phyloP scores from a whole-genome alignment of 2,113 vertebrate genomes.

The Zeus faber region DNA sequence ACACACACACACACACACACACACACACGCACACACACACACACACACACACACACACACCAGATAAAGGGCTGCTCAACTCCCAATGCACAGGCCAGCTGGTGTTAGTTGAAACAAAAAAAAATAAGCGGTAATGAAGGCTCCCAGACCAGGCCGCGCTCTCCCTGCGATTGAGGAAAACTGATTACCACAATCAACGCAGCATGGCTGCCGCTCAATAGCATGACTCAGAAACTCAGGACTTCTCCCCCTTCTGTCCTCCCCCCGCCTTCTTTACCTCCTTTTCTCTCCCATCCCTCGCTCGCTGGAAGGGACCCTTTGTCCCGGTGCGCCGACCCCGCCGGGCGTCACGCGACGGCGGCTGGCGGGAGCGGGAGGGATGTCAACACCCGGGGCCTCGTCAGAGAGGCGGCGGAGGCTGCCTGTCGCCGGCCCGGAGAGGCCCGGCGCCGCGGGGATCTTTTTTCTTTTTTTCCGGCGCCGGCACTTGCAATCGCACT shows the following conservation, averaged over 20 bases:
- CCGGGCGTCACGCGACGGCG: too few relatives aligned
- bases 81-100: constrained; percentile 43
- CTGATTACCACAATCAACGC: constrained; percentile 57
- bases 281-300: too few relatives aligned
- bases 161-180: constrained; percentile 49
- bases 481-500: constrained; percentile 10
- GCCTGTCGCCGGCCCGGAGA: too few relatives aligned
- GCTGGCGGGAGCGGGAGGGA: too few relatives aligned
- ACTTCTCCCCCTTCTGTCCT: background rate
- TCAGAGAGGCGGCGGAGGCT: too few relatives aligned
- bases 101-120: constrained; percentile 45
- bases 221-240: constrained; percentile 65
- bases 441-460: too few relatives aligned
- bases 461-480: constrained; percentile 10
- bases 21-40: constrained; percentile 9
- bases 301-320: too few relatives aligned
- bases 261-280: too few relatives aligned
- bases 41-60: constrained; percentile 7
- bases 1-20: constrained; percentile 1
- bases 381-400: too few relatives aligned
- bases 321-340: too few relatives aligned
- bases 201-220: constrained; percentile 61
- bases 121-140: constrained; percentile 33
- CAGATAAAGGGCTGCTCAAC: constrained; percentile 24
- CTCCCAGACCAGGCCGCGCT: constrained; percentile 31